Percentiles rank a stretch among this genome's conserved stretches.
Conservation (phyloP, 1,140 invertebrate species). For the Dolichoris vasculosae region DNA sequence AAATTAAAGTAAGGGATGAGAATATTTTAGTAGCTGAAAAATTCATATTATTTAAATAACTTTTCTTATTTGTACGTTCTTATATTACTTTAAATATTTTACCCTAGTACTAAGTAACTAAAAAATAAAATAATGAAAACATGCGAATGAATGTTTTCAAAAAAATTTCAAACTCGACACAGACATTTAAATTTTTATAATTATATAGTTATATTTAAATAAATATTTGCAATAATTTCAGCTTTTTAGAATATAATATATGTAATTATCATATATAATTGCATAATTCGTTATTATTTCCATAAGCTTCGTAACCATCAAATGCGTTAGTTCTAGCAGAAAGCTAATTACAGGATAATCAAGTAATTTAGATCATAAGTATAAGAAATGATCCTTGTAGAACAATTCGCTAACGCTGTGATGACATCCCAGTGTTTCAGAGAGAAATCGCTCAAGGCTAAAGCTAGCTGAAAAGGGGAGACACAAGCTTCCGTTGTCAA, state of each 20-base stretch:
- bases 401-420: constrained; percentile 35
- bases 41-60: no score
- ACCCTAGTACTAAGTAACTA: no score
- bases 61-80: no score
- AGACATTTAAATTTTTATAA: no score
- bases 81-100: no score
- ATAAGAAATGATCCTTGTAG: constrained; percentile 40
- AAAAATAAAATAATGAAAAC: no score
- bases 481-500: constrained; percentile 73
- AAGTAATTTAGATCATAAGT: constrained; percentile 37
- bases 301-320: background rate
- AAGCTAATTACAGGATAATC: constrained; percentile 46
- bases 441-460: constrained; percentile 60
- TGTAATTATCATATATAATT: background rate
- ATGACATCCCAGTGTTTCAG: constrained; percentile 42
- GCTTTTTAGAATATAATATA: background rate
- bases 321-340: background rate
- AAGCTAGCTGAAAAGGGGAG: constrained; percentile 58
- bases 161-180: no score
- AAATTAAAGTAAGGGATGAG: no score
- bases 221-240: no score
- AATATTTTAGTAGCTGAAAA: no score
- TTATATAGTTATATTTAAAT: no score
- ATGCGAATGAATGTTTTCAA: no score
- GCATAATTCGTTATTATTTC: background rate